Base-by-base conservation (phyloP, 2,113 vertebrate genomes). In the Alectura lathami region DNA sequence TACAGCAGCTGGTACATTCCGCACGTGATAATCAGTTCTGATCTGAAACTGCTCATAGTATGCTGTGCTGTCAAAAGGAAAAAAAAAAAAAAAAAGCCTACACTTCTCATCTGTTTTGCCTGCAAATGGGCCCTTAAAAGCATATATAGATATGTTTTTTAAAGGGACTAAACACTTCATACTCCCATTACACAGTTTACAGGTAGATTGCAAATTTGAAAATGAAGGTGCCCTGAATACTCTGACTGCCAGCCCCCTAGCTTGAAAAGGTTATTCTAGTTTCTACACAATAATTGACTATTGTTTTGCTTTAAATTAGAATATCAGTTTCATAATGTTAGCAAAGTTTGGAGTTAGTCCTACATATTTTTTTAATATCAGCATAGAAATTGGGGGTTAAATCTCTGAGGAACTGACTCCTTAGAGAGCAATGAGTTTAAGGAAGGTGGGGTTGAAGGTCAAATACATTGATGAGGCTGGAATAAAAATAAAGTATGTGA, bases 11-110 rank as follows among this genome's bases (percentile, higher is more conserved):
- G 74, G 62, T 54, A 84, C 11, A 36, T 64, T 80, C 79, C 70
- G 60, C 34, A 51, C 34, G 40, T 62, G 20, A 24, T 89, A 57
- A 89, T 62, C 38, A 72, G 26, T 38, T 95, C 69, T 76, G 80
- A 69, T 67, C 82, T 0, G 0, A 62, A 92, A 59, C 29, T 78
- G 57, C 45, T 0, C 0, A 72, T 21, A 76, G 22, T 13, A 45
- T 51, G 17, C 22, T 53, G 20, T 59, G 53, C 40, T 87, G 45
- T 38, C 3, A 4, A 60, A 90, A 78, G 34, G 16, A 14, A 45
- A 68, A 79, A 56, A 75, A 22, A 2, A 1, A 36, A 59, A 53
- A 38, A 51, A 79, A 92, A 79, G 3, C 24, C 67, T 70, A 50
- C 59, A 38, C 6, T 89, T 91, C 29, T 40, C 83, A 38, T 54